Base-by-base conservation (phyloP, 2,113 vertebrate genomes). In the Cynopterus brachyotis region DNA sequence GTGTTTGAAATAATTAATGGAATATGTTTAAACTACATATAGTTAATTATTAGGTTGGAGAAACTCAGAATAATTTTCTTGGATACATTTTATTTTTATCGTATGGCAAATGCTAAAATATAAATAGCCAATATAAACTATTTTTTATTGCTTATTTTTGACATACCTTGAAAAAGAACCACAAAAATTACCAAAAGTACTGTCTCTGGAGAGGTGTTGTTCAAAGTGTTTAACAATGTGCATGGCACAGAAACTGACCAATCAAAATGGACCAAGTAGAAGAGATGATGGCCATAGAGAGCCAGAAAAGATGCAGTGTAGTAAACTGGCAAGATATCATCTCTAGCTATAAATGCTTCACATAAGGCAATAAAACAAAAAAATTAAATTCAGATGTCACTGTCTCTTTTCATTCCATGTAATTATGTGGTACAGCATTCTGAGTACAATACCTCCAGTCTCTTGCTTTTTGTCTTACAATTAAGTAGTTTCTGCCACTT, bases 401-500 rank as follows among this genome's bases (percentile, higher is more conserved):
- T 79, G n/a, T 72, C 28, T 91, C 45, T 35, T 24, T 57, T 94
- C 55, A 35, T 0, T 20, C 2, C 13, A 84, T 92, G 79, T 97
- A 69, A 90, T 93, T 40, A 42, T 85, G 20, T 88, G 85, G 62
- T 53, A 90, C 4, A 95, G 67, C 2, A 78, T 35, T 3, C 19
- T 6, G 80, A n/a, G 17, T 88, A 93, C 50, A 97, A 69, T 53
- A 12, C 1, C 57, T 5, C 8, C 13, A 35, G 19, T 50, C 86
- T 94, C 83, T 91, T 93, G 3, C 15, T 88, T 88, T 96, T 97
- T 94, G 30, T 91, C 66, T 96, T 95, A 59, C 6, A 89, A 0
- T 0, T 66, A 94, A 32, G 57, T 84, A 93, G 62, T 97, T 91
- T 76, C 11, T 96, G 90, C 28, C 75, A 94, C 93, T 91, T 92